Evolutionary conservation across 2,797 vertebrate genomes (phyloP).

Genomic region (Florisuga fusca): DNA sequence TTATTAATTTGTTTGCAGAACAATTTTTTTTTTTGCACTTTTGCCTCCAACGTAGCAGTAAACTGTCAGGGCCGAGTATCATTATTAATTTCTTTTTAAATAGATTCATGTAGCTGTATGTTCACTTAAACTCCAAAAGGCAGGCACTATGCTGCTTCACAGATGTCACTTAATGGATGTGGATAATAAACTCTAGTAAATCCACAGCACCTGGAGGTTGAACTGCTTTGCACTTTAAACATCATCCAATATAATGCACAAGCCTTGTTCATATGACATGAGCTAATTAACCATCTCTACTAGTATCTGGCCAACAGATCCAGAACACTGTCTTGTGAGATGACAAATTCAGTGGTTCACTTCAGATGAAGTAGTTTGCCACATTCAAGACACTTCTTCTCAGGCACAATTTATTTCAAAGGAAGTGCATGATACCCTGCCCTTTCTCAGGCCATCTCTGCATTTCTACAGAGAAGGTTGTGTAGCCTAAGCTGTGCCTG

Average conservation of each 20-base stretch:
- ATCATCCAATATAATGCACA: background rate
- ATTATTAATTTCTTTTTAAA: slow-evolving; percentile 7
- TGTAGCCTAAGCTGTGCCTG: background rate
- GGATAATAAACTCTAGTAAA: background rate
- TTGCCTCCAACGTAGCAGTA: background rate
- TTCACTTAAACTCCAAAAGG: background rate
- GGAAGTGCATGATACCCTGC: background rate
- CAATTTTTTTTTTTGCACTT: background rate
- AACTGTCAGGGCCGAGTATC: background rate
- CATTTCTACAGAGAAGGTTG: background rate
- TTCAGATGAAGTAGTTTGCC: background rate
- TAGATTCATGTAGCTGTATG: background rate
- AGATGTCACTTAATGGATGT: background rate
- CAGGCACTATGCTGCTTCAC: background rate
- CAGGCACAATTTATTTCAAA: background rate
- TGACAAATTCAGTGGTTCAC: background rate
- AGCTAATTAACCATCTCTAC: background rate
- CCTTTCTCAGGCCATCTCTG: background rate
- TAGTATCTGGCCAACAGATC: background rate
- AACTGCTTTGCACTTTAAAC: background rate
- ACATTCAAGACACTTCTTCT: background rate
- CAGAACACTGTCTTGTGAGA: background rate
- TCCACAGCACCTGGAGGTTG: background rate
- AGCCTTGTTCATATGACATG: background rate
- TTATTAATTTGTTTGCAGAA: background rate